These are phyloP conservation scores for Therioaphis trifolii DNA, from an alignment of 2,888 invertebrate genomes.

Conservation along the genomic window DNA sequence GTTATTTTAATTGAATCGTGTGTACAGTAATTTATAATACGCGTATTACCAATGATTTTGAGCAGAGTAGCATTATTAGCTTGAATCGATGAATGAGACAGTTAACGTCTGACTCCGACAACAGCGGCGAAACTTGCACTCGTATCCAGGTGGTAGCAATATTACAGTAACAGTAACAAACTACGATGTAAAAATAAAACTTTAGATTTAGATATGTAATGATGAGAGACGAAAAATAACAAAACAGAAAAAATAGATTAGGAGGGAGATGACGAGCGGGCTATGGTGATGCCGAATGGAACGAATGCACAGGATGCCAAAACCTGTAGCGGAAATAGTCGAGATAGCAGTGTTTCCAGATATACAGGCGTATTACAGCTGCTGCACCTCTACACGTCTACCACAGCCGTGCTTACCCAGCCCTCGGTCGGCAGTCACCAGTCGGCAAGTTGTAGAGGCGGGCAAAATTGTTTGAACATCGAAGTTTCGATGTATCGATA, in stretches of 20 bases:
- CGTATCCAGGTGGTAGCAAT: background rate
- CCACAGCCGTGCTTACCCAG: no score
- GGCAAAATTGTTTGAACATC: no score
- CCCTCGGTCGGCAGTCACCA: no score
- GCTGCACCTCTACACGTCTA: no score
- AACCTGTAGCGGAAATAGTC: constrained; percentile 50
- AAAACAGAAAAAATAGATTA: background rate
- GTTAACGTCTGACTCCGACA: no score
- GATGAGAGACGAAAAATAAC: background rate
- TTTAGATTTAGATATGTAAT: background rate
- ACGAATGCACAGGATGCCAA: constrained; percentile 49
- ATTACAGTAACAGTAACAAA: background rate
- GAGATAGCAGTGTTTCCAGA: constrained; percentile 46
- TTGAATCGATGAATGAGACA: background rate
- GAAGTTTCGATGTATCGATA: no score
- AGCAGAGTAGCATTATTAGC: background rate
- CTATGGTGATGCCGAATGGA: background rate
- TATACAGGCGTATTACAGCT: background rate
- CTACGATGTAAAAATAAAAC: constrained; percentile 49
- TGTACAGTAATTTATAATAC: background rate
- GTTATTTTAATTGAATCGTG: no score
- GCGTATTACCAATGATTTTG: background rate
- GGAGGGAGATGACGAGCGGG: background rate
- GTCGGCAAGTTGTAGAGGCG: no score
- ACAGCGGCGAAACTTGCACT: no score